Evolutionary conservation across 2,113 vertebrate species (phyloP).

Genomic region (Solea senegalensis): DNA sequence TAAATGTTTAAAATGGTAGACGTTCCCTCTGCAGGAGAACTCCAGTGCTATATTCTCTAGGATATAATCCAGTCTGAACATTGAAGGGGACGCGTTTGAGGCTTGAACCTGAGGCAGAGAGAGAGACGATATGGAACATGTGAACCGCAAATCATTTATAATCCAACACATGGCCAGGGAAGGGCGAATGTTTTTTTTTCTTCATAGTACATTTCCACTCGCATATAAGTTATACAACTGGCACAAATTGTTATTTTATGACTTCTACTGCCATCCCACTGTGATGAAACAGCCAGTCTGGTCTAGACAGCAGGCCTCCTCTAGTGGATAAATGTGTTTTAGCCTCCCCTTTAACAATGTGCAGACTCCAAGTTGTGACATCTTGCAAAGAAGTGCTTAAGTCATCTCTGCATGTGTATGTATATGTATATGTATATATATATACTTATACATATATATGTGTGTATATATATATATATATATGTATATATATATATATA

Average conservation of each 20-base stretch:
- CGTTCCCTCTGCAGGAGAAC: conserved; percentile 44
- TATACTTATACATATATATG: too few relatives aligned
- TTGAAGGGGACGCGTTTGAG: conserved; percentile 25
- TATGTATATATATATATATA: too few relatives aligned
- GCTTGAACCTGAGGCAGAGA: conserved; percentile 3
- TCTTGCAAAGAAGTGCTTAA: neutral
- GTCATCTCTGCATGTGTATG: neutral
- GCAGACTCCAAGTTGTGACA: neutral
- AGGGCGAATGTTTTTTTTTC: neutral
- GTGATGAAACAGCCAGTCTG: conserved; percentile 12
- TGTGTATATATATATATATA: too few relatives aligned
- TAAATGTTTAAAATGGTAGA: conserved; percentile 60
- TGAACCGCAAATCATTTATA: neutral
- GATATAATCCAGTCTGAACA: conserved; percentile 2
- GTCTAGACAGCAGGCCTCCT: conserved; percentile 2
- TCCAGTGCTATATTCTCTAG: conserved; percentile 19
- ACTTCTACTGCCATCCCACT: conserved; percentile 6
- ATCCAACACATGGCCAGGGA: neutral
- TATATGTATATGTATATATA: too few relatives aligned
- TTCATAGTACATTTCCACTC: conserved; percentile 17
- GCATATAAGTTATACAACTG: conserved; percentile 11
- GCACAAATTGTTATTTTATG: conserved; percentile 28
- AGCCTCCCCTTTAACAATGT: neutral
- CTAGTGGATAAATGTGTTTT: neutral
- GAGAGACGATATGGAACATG: conserved; percentile 1